Conservation (phyloP, 2,888 invertebrate genomes). For the Cheilosia grossa region DNA sequence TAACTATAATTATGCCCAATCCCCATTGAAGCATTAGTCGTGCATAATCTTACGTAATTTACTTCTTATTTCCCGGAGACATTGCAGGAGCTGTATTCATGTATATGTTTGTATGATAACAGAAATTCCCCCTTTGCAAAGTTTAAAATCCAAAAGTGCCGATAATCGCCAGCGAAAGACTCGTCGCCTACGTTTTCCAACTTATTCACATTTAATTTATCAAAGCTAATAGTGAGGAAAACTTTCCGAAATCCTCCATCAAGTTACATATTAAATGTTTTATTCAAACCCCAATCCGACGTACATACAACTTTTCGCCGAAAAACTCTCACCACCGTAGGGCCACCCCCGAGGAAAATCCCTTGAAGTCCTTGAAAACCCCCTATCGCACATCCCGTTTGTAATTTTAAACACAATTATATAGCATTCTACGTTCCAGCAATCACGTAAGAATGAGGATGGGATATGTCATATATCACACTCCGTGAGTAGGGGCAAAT, state of each 20-base stretch:
- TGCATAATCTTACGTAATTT: too few relatives aligned
- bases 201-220: constrained; percentile 30
- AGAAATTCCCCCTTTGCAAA: neutral
- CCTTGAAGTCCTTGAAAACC: constrained; percentile 49
- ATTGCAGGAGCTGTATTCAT: neutral
- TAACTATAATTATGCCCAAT: too few relatives aligned
- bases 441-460: constrained; percentile 20
- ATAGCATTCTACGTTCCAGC: neutral
- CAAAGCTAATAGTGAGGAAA: constrained; percentile 19
- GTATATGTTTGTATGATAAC: neutral
- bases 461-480: constrained; percentile 12
- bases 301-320: constrained; percentile 5
- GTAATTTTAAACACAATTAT: constrained; percentile 33
- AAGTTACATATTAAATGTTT: constrained; percentile 50
- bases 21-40: too few relatives aligned
- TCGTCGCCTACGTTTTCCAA: neutral
- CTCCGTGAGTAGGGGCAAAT: constrained; percentile 5
- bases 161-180: neutral
- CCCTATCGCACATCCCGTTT: constrained; percentile 30
- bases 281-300: constrained; percentile 57
- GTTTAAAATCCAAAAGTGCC: too few relatives aligned
- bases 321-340: neutral
- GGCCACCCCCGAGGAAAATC: constrained; percentile 7
- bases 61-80: too few relatives aligned
- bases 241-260: constrained; percentile 32